Percentiles rank a stretch among this genome's conserved stretches.
These are phyloP conservation scores for Chamaea fasciata DNA, from an alignment of 2,113 vertebrate species.

Conservation along the genomic window DNA sequence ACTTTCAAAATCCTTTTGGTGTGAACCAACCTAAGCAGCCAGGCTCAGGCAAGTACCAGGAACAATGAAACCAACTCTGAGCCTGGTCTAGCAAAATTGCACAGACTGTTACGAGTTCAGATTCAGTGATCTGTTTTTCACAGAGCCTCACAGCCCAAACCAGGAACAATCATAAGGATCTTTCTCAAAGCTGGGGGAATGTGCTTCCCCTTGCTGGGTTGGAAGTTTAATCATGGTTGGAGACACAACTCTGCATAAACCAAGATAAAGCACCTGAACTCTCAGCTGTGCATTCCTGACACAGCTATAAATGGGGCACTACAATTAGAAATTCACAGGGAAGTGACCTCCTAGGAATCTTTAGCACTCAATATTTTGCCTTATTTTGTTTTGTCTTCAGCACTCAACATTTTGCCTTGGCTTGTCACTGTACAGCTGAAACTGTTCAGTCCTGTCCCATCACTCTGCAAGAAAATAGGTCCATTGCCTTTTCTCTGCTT, in stretches of 20 bases:
- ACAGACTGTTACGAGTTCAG: background rate
- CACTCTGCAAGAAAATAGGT: background rate
- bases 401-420: background rate
- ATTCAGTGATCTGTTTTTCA: background rate
- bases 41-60: background rate
- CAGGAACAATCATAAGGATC: background rate
- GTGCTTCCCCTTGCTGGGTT: background rate
- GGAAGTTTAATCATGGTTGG: background rate
- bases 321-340: background rate
- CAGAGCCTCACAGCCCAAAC: background rate
- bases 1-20: background rate
- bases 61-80: background rate
- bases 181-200: background rate
- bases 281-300: background rate
- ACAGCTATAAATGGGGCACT: background rate
- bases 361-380: background rate
- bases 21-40: accelerated
- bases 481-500: background rate
- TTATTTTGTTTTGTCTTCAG: background rate
- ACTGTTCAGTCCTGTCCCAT: background rate
- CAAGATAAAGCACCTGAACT: background rate
- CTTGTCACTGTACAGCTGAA: background rate
- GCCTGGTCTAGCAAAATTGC: background rate
- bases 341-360: background rate
- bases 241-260: background rate